Percentiles rank a stretch among this genome's conserved stretches.
Conservation (phyloP, 2,888 invertebrate genomes). For the Polietes domitor region DNA sequence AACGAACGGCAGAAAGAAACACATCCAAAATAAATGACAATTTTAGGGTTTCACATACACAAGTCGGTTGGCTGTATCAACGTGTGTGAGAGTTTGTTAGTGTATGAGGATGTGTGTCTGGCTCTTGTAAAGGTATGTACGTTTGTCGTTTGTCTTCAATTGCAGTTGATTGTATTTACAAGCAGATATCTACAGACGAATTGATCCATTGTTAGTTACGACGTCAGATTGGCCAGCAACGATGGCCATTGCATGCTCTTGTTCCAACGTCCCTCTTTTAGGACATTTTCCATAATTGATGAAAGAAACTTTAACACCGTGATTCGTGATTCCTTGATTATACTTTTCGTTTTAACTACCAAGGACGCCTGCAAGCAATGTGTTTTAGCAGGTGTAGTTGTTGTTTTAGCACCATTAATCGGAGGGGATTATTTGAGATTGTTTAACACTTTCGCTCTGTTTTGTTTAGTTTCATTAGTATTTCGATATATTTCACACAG, state of each 20-base stretch:
- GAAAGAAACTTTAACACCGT: too few relatives aligned
- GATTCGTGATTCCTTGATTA: too few relatives aligned
- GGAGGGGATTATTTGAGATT: constrained; percentile 32
- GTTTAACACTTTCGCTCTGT: constrained; percentile 34
- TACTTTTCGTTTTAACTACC: constrained; percentile 47
- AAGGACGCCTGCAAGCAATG: constrained; percentile 61
- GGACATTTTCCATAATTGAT: neutral
- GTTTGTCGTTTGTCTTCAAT: constrained; percentile 2
- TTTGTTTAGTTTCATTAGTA: constrained; percentile 16
- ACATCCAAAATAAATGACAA: constrained; percentile 29
- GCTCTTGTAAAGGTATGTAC: constrained; percentile 13
- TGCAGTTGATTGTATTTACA: constrained; percentile 3
- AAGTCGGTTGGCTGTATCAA: neutral
- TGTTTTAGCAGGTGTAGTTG: constrained; percentile 59
- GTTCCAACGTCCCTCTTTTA: neutral
- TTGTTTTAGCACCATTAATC: constrained; percentile 55
- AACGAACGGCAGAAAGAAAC: constrained; percentile 23
- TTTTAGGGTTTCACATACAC: constrained; percentile 10
- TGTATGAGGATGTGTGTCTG: constrained; percentile 8
- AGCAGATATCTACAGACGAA: neutral
- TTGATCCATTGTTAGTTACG: too few relatives aligned
- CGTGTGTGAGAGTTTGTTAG: neutral
- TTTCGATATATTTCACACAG: constrained; percentile 41
- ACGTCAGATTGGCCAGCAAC: neutral
- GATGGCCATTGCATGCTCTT: too few relatives aligned